Evolutionary conservation across 2,888 invertebrate species (phyloP).

Genomic region (Agriopis leucophaearia): DNA sequence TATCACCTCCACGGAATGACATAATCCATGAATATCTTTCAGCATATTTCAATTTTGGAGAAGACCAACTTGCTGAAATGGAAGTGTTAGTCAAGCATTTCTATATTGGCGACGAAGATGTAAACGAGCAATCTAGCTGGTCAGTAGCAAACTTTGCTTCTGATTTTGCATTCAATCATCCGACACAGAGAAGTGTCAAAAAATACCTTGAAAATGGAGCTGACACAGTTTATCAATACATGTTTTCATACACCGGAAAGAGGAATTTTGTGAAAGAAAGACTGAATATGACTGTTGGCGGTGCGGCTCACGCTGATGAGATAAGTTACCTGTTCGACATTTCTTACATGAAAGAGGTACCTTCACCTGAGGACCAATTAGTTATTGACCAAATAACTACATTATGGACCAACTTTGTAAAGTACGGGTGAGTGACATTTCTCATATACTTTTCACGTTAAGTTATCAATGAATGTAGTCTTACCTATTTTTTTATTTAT

Average conservation of each 20-base stretch:
- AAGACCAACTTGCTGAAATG: conserved; percentile 47
- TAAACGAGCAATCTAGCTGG: conserved; percentile 44
- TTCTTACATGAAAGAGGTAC: conserved; percentile 47
- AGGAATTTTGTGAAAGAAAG: conserved; percentile 59
- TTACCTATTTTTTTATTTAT: conserved; percentile 10
- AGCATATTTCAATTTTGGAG: conserved; percentile 51
- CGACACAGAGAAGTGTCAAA: conserved; percentile 53
- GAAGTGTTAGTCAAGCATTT: conserved; percentile 58
- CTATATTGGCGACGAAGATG: conserved; percentile 63
- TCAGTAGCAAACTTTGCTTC: conserved; percentile 57
- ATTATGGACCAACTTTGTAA: conserved; percentile 65
- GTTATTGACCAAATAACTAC: conserved; percentile 60
- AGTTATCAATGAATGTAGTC: background rate
- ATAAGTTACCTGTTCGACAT: conserved; percentile 62
- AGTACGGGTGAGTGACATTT: conserved; percentile 55
- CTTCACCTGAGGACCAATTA: conserved; percentile 54
- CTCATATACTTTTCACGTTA: background rate
- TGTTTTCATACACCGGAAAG: conserved; percentile 64
- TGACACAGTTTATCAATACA: conserved; percentile 57
- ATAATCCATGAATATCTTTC: conserved; percentile 42
- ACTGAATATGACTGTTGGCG: conserved; percentile 52
- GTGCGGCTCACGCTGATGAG: conserved; percentile 61
- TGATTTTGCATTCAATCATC: conserved; percentile 57
- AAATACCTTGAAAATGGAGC: conserved; percentile 56
- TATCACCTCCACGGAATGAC: conserved; percentile 30